phyloP scores from a whole-genome alignment of 2,888 invertebrate genomes.

The Aradus depressus region DNA sequence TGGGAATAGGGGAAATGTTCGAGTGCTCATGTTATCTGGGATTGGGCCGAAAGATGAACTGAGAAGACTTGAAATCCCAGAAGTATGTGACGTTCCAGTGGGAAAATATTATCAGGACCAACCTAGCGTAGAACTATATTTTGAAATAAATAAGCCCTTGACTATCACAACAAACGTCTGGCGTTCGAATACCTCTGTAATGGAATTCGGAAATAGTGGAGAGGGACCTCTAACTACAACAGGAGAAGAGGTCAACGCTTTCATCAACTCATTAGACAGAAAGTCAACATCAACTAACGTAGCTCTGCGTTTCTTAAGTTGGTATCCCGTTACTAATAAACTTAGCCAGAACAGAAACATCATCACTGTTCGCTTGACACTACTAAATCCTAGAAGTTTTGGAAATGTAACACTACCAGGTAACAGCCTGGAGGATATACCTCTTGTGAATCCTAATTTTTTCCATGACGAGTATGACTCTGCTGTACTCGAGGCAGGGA shows the following conservation, averaged over 20 bases:
- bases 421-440: background rate
- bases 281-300: background rate
- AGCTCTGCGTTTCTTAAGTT: too few species aligned
- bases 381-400: background rate
- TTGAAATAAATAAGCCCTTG: too few species aligned
- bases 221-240: conserved; percentile 1
- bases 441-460: background rate
- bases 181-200: background rate
- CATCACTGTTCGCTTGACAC: background rate
- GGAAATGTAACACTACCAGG: background rate
- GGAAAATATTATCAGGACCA: conserved; percentile 8
- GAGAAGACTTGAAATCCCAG: background rate
- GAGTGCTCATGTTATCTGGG: too few species aligned
- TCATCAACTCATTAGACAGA: background rate
- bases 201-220: background rate
- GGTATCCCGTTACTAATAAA: too few species aligned
- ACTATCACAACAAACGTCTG: background rate
- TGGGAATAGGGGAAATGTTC: too few species aligned
- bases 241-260: background rate
- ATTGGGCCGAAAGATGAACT: conserved; percentile 1
- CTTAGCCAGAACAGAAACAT: too few species aligned
- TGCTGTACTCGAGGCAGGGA: background rate
- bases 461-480: background rate
- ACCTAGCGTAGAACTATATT: background rate
- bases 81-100: conserved; percentile 2